A percentile compares a stretch with the other conserved stretches of the same genome.
These are phyloP conservation scores for Apogon talboti DNA, from an alignment of 2,797 vertebrate species.

Conservation along the genomic window DNA sequence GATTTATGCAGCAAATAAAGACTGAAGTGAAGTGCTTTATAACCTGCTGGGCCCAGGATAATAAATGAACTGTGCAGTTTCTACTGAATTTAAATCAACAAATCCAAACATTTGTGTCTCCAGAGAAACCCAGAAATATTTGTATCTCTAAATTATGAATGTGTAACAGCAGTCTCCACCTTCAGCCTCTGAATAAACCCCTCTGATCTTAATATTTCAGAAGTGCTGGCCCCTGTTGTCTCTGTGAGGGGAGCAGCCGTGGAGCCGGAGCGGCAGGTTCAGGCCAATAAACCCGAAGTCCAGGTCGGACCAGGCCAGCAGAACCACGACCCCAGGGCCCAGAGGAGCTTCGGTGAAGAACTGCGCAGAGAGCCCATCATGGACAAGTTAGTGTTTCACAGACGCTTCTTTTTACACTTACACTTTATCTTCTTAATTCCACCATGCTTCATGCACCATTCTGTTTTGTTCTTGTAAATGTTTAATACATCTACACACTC, in stretches of 20 bases:
- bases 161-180: not conserved
- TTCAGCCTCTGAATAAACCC: not conserved
- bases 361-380: conserved; percentile 77
- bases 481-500: too few species aligned
- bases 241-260: conserved; percentile 48
- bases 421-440: not conserved
- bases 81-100: not conserved
- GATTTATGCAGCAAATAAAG: too few species aligned
- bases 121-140: too few species aligned
- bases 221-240: conserved; percentile 31
- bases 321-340: conserved; percentile 67
- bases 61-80: too few species aligned
- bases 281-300: conserved; percentile 55
- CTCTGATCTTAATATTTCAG: conserved; percentile 25
- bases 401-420: not conserved
- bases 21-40: too few species aligned
- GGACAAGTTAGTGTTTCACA: conserved; percentile 70
- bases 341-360: conserved; percentile 75
- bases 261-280: conserved; percentile 64
- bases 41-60: too few species aligned
- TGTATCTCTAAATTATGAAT: not conserved
- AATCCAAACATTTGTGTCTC: too few species aligned
- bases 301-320: conserved; percentile 62
- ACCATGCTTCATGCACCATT: too few species aligned
- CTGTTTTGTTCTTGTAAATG: too few species aligned